Evolutionary conservation across 2,797 vertebrate genomes (phyloP).

Genomic region (Chrysocyon brachyurus): DNA sequence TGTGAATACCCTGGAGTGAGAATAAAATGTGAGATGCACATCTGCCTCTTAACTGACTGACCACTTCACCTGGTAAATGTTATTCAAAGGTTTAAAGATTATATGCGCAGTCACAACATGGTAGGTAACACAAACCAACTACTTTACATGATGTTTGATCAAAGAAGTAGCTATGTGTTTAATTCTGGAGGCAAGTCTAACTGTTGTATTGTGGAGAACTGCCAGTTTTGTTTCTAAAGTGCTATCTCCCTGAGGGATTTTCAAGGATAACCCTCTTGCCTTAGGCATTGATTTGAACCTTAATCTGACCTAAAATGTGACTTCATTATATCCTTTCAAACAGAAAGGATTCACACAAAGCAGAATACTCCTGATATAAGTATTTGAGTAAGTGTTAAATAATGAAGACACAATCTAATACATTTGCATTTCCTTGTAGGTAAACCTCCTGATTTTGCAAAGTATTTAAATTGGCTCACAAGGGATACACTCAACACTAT

Average conservation of each 20-base stretch:
- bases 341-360: not conserved
- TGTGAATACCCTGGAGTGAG: not conserved
- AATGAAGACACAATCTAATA: not conserved
- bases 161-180: not conserved
- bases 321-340: constrained; percentile 6
- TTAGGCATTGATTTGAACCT: not conserved
- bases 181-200: constrained; percentile 10
- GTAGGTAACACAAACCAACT: not conserved
- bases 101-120: not conserved
- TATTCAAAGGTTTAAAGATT: not conserved
- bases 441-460: not conserved
- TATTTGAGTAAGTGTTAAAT: not conserved
- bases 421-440: not conserved
- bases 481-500: not conserved
- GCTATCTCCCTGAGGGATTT: not conserved
- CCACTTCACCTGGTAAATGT: not conserved
- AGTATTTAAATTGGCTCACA: not conserved
- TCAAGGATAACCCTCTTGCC: not conserved
- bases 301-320: not conserved
- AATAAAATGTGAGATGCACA: not conserved
- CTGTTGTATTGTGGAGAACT: not conserved
- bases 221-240: not conserved
- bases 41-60: not conserved
- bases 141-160: not conserved
- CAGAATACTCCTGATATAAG: not conserved